Base-by-base conservation (phyloP, 1,140 invertebrate species). In the Drosophila truncata region DNA sequence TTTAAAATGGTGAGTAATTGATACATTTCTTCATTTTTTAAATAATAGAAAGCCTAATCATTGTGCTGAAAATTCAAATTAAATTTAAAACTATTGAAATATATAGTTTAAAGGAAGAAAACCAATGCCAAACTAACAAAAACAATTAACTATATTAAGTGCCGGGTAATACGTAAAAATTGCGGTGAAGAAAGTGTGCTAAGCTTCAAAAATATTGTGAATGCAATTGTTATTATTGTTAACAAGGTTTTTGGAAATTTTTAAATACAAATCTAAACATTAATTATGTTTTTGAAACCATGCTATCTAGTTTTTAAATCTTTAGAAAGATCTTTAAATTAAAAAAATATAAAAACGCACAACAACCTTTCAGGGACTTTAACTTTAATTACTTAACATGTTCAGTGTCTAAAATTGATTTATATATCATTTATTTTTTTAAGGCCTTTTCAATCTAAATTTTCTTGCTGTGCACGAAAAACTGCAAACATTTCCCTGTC, bases 401-500 rank as follows among this genome's bases (percentile, higher is more conserved):
- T 46, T 8, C 0, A 13, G 13, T 37, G 2, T 6, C 14, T 7
- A 33, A 31, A 33, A 33, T 37, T 8, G 2, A 37, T 37, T 6
- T 37, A 16, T 16, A 41, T 7, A 37, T 37, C 8, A 8, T 37
- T 4, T 20, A 13, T 46, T 8, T 14, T 14, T 23, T 23, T 23
- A 50, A 49, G 0, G 0, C 1, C 13, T 29, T 11, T 18, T 13
- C 1, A n/a, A 2, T 49, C 5, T 3, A 0, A 1, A n/a, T 16
- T 52, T 54, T 54, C 4, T 35, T 4, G 7, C 52, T 37, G 33
- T 55, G 52, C 52, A 29, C 29, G 29, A 49, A 65, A 37, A 70
- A 9, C 59, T 25, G 41, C 52, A 70, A 58, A 54, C 59, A 67
- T 64, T 81, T 47, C 35, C 50, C 46, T 46, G 59, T 44, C 65